phyloP scores from a whole-genome alignment of 2,113 vertebrate genomes.

The Cercocebus atys region DNA sequence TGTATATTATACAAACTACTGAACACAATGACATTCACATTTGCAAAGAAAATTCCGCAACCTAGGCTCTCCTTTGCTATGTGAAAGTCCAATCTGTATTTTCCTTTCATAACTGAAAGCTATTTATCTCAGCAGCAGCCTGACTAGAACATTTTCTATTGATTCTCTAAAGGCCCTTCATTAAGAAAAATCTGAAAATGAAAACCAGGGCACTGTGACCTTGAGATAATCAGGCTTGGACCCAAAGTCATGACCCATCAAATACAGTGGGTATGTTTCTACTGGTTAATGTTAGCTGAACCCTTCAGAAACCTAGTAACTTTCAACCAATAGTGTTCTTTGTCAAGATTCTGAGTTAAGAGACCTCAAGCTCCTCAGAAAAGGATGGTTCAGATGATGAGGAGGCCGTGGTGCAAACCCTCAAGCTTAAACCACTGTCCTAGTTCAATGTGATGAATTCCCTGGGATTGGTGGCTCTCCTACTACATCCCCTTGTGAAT shows the following conservation, averaged over 20 bases:
- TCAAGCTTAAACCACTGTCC: neutral
- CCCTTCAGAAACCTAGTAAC: neutral
- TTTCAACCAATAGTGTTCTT: neutral
- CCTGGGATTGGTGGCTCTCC: neutral
- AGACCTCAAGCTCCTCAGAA: neutral
- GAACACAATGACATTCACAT: conserved; percentile 40
- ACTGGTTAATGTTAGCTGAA: neutral
- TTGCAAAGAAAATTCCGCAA: conserved; percentile 54
- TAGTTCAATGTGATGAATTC: neutral
- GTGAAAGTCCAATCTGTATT: conserved; percentile 14
- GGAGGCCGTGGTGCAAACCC: neutral
- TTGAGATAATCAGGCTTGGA: conserved; percentile 28
- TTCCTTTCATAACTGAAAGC: conserved; percentile 41
- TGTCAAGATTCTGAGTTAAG: neutral
- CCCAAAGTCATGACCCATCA: conserved; percentile 33
- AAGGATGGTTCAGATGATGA: neutral
- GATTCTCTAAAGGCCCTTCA: conserved; percentile 51
- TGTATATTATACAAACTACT: conserved; percentile 12
- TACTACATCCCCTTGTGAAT: neutral
- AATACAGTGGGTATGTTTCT: neutral
- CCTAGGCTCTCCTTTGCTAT: neutral
- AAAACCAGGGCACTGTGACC: conserved; percentile 22
- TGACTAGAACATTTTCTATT: conserved; percentile 25
- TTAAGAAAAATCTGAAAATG: conserved; percentile 55
- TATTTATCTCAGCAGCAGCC: conserved; percentile 30